Conservation (phyloP, 2,888 invertebrate species). For the Ophion obscuratus region DNA sequence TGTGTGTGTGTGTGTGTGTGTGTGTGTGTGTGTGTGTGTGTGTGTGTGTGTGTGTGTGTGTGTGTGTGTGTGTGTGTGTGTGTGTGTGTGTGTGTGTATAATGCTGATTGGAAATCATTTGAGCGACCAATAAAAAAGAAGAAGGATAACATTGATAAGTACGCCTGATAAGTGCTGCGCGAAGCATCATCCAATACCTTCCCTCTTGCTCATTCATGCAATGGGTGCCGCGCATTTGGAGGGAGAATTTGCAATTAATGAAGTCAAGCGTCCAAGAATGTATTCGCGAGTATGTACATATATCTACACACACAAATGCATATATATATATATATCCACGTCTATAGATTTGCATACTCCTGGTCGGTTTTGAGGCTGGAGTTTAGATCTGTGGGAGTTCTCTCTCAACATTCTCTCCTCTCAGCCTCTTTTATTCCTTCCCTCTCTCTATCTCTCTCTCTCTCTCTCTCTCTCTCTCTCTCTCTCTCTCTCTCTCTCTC, state of each 20-base stretch:
- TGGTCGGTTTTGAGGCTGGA: slow-evolving; percentile 20
- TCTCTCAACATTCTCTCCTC: background rate
- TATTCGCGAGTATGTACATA: slow-evolving; percentile 13
- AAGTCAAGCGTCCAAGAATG: slow-evolving; percentile 63
- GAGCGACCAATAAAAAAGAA: slow-evolving; percentile 13
- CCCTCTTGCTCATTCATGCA: slow-evolving; percentile 3
- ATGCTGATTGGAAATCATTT: background rate
- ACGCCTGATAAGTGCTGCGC: slow-evolving; percentile 7
- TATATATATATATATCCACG: slow-evolving; percentile 2
- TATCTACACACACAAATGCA: background rate
- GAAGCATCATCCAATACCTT: slow-evolving; percentile 6
- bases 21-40: no score
- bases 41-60: no score
- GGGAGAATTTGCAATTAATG: slow-evolving; percentile 59
- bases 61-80: no score
- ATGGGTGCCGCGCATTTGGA: slow-evolving; percentile 37
- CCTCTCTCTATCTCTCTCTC: no score
- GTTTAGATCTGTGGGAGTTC: slow-evolving; percentile 44
- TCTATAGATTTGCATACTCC: slow-evolving; percentile 59
- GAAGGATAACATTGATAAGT: background rate
- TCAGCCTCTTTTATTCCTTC: background rate
- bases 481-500: slow-evolving; percentile 4
- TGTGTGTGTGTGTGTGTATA: no score
- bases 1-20: no score
- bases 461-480: background rate